phyloP scores from a whole-genome alignment of 2,113 vertebrate genomes.

The Coptodon rendalli region DNA sequence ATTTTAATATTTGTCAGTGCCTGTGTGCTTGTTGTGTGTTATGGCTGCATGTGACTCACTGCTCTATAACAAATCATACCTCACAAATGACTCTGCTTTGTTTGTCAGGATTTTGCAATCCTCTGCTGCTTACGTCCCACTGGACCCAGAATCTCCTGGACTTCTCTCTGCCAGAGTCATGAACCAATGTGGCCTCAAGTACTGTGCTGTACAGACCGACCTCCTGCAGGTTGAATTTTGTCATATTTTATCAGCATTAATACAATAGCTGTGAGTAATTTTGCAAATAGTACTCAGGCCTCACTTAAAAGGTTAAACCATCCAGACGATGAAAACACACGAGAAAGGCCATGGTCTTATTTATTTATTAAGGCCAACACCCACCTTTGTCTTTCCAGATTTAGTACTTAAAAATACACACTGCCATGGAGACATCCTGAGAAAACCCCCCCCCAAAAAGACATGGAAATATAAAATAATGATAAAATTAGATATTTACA shows the following conservation, averaged over 20 bases:
- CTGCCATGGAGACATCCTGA: constrained; percentile 86
- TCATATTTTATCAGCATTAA: not conserved
- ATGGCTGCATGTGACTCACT: not conserved
- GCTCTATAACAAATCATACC: not conserved
- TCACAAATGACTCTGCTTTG: not conserved
- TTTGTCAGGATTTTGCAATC: constrained; percentile 81
- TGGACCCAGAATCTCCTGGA: constrained; percentile 83
- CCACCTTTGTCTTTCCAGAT: constrained; percentile 79
- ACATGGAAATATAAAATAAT: not conserved
- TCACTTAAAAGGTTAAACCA: not conserved
- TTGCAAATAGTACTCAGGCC: not conserved
- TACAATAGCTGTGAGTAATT: not conserved
- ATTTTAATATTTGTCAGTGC: not conserved
- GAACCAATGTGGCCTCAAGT: constrained; percentile 73
- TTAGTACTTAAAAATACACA: constrained; percentile 78
- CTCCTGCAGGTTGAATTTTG: constrained; percentile 73
- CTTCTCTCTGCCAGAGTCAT: constrained; percentile 74
- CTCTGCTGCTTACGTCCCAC: constrained; percentile 83
- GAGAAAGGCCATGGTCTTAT: not conserved
- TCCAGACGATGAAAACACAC: not conserved
- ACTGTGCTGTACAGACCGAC: constrained; percentile 81
- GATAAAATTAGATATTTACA: accelerated
- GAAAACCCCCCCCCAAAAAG: accelerated
- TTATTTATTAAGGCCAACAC: constrained; percentile 43
- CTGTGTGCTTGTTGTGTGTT: not conserved